Conservation (phyloP, 2,797 vertebrate species). For the Bradypus variegatus region DNA sequence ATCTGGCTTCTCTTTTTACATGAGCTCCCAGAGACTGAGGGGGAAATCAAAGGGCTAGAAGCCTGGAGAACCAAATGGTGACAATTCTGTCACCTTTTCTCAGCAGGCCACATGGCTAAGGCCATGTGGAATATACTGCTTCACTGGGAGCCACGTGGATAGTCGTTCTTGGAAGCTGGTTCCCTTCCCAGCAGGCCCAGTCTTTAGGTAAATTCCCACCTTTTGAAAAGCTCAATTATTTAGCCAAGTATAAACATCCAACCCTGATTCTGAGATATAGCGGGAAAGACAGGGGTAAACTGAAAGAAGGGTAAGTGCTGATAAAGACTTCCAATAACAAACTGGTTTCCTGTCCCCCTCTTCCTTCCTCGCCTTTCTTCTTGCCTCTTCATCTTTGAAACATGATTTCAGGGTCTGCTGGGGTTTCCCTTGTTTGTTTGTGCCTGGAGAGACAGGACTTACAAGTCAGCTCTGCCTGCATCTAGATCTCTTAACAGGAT, state of each 20-base stretch:
- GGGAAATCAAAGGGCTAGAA: neutral
- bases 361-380: neutral
- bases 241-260: neutral
- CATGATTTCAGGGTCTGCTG: neutral
- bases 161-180: neutral
- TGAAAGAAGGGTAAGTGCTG: neutral
- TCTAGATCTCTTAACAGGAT: neutral
- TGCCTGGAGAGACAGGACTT: neutral
- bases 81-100: neutral
- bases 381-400: neutral
- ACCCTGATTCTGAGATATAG: neutral
- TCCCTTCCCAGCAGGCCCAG: neutral
- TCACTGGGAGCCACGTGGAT: neutral
- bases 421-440: neutral
- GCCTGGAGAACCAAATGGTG: neutral
- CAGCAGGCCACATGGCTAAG: neutral
- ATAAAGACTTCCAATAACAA: neutral
- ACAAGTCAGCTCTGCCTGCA: neutral
- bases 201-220: neutral
- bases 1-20: neutral
- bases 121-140: neutral
- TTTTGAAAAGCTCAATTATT: neutral
- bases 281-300: slow-evolving; percentile 2
- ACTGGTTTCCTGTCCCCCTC: neutral
- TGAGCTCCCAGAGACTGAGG: neutral